Evolutionary conservation across 2,797 vertebrate genomes (phyloP).

Genomic region (Rhabdomys pumilio): DNA sequence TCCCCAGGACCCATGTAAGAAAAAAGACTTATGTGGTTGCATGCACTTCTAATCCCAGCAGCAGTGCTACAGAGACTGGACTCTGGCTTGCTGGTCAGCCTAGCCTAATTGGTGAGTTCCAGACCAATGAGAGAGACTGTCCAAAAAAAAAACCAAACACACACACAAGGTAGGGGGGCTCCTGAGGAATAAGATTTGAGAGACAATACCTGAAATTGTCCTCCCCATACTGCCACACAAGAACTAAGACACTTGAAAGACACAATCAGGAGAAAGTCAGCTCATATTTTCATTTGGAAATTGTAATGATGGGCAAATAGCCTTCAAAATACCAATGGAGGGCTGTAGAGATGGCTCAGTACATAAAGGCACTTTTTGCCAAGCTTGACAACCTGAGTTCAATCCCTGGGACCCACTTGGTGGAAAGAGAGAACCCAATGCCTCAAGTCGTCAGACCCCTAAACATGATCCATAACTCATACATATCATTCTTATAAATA

Average conservation of each 20-base stretch:
- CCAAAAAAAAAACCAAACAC: background rate
- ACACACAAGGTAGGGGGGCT: background rate
- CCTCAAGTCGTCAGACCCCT: background rate
- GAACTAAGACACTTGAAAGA: background rate
- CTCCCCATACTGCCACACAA: background rate
- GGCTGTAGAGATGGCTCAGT: background rate
- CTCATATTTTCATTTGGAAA: conserved; percentile 24
- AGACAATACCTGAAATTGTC: background rate
- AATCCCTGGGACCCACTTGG: background rate
- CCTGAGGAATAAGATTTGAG: background rate
- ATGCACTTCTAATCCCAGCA: background rate
- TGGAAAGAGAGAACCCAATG: background rate
- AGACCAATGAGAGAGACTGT: background rate
- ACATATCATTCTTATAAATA: background rate
- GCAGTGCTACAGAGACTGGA: background rate
- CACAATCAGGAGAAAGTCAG: background rate
- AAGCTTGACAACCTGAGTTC: background rate
- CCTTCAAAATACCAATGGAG: conserved; percentile 2
- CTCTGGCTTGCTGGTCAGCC: background rate
- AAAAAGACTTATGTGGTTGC: background rate
- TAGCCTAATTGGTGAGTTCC: background rate
- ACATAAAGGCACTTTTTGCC: background rate
- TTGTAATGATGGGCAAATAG: conserved; percentile 35
- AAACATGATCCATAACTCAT: background rate
- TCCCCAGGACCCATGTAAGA: background rate